Conservation (phyloP, 2,888 invertebrate genomes). For the Orthosia gothica region DNA sequence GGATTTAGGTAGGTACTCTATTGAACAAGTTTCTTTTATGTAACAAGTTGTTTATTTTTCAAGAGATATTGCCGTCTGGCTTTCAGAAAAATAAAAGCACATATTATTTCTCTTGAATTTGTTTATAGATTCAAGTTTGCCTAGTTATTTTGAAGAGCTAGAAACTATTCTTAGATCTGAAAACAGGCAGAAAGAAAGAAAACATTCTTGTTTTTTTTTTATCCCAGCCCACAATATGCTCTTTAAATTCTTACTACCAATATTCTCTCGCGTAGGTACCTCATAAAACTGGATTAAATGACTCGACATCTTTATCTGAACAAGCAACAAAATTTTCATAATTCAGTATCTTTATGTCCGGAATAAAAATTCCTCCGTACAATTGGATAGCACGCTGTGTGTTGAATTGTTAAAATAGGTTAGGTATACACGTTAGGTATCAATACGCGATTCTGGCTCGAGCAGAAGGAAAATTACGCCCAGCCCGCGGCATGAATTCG, state of each 20-base stretch:
- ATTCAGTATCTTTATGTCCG: constrained; percentile 42
- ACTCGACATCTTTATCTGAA: constrained; percentile 23
- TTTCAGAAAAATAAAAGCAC: constrained; percentile 27
- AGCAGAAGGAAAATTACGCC: constrained; percentile 64
- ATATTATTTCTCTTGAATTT: constrained; percentile 16
- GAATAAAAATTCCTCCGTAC: constrained; percentile 55
- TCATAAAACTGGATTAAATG: constrained; percentile 10
- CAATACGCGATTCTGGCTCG: constrained; percentile 61
- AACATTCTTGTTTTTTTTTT: not conserved
- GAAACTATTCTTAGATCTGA: not conserved
- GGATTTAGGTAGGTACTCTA: constrained; percentile 50
- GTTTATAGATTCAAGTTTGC: constrained; percentile 2
- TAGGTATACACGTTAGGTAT: constrained; percentile 59
- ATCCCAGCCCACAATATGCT: not conserved
- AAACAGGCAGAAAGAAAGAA: not conserved
- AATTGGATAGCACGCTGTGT: constrained; percentile 60
- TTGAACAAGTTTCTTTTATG: constrained; percentile 52
- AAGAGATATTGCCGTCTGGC: constrained; percentile 34
- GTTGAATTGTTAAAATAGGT: constrained; percentile 67
- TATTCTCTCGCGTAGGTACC: constrained; percentile 6
- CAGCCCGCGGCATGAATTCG: constrained; percentile 64
- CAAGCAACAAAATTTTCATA: constrained; percentile 37
- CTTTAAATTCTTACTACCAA: not conserved
- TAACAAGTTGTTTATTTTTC: constrained; percentile 44
- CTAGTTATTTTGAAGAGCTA: constrained; percentile 10